These are phyloP conservation scores for Heterocephalus glaber DNA, from an alignment of 2,113 vertebrate genomes.

Conservation along the genomic window DNA sequence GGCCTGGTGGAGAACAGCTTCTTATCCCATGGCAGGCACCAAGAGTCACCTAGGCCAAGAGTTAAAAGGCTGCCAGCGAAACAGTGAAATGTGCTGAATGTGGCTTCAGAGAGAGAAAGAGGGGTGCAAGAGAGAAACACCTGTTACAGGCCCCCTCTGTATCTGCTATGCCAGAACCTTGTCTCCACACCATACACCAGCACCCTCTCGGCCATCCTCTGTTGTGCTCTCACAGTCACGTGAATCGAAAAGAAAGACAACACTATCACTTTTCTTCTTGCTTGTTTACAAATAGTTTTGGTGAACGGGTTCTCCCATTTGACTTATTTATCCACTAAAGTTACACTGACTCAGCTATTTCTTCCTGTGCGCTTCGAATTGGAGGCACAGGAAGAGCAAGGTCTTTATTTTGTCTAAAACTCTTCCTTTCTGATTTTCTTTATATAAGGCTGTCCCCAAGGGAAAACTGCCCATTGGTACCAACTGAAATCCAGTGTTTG, in stretches of 20 bases:
- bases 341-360: not conserved
- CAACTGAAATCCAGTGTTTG: not conserved
- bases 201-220: rapidly evolving
- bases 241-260: not conserved
- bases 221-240: not conserved
- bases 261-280: not conserved
- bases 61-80: not conserved
- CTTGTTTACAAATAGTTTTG: not conserved
- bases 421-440: not conserved
- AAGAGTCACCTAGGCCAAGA: not conserved
- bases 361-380: not conserved
- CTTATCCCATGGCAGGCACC: too few species aligned
- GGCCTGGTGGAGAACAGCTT: too few species aligned
- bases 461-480: not conserved
- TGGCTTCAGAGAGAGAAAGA: rapidly evolving
- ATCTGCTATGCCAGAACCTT: rapidly evolving
- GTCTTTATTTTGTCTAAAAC: not conserved
- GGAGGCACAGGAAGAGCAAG: not conserved
- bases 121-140: rapidly evolving
- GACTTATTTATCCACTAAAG: not conserved
- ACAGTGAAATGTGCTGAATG: too few species aligned
- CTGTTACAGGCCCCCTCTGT: rapidly evolving
- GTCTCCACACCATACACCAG: rapidly evolving
- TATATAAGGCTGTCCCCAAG: not conserved
- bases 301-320: not conserved